Conservation (phyloP, 2,113 vertebrate genomes). For the Solea senegalensis region DNA sequence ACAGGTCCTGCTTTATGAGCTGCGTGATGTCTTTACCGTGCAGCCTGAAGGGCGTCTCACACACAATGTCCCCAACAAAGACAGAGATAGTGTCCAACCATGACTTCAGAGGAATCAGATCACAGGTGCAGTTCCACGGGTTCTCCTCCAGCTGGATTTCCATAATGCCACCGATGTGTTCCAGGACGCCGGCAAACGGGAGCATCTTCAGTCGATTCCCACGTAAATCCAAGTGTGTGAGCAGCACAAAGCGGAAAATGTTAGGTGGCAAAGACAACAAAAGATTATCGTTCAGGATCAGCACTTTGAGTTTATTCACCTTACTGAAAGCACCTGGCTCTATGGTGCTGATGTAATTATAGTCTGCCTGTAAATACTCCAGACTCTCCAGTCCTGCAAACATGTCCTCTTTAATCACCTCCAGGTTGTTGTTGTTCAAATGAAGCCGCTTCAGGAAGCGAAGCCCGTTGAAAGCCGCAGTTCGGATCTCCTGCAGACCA, state of each 20-base stretch:
- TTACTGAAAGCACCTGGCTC: conserved; percentile 95
- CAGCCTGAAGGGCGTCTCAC: conserved; percentile 94
- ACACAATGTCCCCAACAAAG: conserved; percentile 97
- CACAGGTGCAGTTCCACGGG: conserved; percentile 98
- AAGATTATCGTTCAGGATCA: conserved; percentile 99
- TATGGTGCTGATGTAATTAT: conserved; percentile 97
- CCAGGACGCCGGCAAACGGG: conserved; percentile 95
- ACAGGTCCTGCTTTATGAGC: conserved; percentile 95
- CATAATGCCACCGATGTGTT: conserved; percentile 98
- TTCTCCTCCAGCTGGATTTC: conserved; percentile 99
- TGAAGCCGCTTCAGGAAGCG: conserved; percentile 93
- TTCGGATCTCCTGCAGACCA: conserved; percentile 93
- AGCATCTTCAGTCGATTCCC: conserved; percentile 95
- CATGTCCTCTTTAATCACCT: conserved; percentile 92
- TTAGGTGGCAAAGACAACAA: conserved; percentile 93
- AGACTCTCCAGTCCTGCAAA: conserved; percentile 94
- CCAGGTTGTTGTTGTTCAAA: conserved; percentile 97
- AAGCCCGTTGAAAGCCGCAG: conserved; percentile 91
- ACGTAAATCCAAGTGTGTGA: conserved; percentile 96
- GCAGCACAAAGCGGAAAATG: conserved; percentile 96
- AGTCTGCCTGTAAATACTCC: conserved; percentile 98
- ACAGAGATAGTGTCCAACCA: conserved; percentile 97
- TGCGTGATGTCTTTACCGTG: conserved; percentile 97
- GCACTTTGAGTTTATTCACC: conserved; percentile 95
- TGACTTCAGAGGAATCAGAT: conserved; percentile 93